phyloP scores from a whole-genome alignment of 2,113 vertebrate species.

The Grus americana region DNA sequence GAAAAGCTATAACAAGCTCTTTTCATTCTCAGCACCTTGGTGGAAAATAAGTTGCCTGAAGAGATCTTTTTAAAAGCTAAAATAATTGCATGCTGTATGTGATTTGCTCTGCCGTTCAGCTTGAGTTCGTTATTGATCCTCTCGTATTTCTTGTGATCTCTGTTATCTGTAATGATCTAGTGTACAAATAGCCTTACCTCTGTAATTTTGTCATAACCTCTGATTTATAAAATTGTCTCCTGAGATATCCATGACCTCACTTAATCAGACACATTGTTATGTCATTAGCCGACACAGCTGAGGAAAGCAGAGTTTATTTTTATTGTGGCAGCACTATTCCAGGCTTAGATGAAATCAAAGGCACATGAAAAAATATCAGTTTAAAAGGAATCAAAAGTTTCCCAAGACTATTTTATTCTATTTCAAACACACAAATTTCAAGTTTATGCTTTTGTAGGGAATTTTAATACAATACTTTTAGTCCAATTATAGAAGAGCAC shows the following conservation, averaged over 20 bases:
- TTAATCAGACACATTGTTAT: background rate
- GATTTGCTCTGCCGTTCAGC: background rate
- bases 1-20: background rate
- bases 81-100: background rate
- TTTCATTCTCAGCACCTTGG: background rate
- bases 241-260: background rate
- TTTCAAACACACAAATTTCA: background rate
- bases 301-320: background rate
- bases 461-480: background rate
- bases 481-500: background rate
- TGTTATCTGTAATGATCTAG: background rate
- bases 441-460: background rate
- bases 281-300: background rate
- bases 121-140: slow-evolving; percentile 33
- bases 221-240: background rate
- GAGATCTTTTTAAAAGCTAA: background rate
- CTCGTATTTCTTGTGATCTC: slow-evolving; percentile 11
- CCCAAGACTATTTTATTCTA: background rate
- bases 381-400: background rate
- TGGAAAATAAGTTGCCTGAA: background rate
- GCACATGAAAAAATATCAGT: background rate
- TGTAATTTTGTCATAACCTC: background rate
- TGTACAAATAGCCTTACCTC: background rate
- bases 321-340: background rate
- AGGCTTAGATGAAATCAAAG: background rate